Conservation (phyloP, 2,888 invertebrate species). For the Drosophila ustulata region DNA sequence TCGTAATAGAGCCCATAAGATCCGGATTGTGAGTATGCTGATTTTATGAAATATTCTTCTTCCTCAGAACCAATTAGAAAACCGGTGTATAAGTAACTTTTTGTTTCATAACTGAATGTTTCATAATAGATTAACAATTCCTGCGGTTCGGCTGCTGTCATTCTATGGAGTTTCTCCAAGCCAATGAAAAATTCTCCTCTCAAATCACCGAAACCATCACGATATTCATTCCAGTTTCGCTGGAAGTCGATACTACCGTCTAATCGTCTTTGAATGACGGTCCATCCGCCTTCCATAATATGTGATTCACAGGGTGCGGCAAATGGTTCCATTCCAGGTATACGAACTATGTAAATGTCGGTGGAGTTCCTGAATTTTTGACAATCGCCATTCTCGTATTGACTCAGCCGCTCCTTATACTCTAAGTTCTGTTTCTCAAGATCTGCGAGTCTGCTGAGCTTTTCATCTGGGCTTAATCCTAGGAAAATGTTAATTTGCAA, state of each 20-base stretch:
- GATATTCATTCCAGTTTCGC: constrained; percentile 38
- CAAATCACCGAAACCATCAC: constrained; percentile 34
- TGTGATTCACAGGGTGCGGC: constrained; percentile 35
- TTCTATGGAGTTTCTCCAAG: constrained; percentile 33
- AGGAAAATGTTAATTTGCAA: no score
- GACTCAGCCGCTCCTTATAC: background rate
- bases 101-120: rapidly evolving
- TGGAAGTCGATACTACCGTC: constrained; percentile 37
- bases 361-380: constrained; percentile 11
- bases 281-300: constrained; percentile 8
- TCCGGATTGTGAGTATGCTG: background rate
- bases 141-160: constrained; percentile 18
- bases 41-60: constrained; percentile 11
- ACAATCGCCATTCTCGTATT: constrained; percentile 20
- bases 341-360: constrained; percentile 17
- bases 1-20: no score
- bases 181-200: constrained; percentile 38
- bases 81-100: rapidly evolving
- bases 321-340: constrained; percentile 28
- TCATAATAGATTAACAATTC: constrained; percentile 18
- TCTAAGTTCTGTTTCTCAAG: background rate
- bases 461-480: background rate
- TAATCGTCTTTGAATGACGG: constrained; percentile 34
- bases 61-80: constrained; percentile 30
- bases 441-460: background rate